Conservation (phyloP, 2,113 vertebrate species). For the Neoarius graeffei region DNA sequence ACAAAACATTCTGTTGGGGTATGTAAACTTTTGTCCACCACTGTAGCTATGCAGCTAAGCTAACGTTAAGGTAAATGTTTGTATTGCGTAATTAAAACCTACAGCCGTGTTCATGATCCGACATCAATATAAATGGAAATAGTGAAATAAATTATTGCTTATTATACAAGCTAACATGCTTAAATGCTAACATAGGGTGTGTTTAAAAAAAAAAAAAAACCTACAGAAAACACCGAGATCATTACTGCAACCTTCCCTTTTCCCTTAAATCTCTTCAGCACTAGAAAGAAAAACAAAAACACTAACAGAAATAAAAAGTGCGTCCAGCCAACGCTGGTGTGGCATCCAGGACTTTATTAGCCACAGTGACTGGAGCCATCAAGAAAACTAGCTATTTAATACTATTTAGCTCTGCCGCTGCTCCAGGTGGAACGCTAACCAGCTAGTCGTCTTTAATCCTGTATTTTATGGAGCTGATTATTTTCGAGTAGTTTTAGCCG, state of each 20-base stretch:
- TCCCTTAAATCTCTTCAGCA: neutral
- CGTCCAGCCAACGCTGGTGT: slow-evolving; percentile 10
- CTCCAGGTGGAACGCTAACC: neutral
- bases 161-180: slow-evolving; percentile 14
- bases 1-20: too few species aligned
- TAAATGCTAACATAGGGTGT: neutral
- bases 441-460: neutral
- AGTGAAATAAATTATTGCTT: slow-evolving; percentile 8
- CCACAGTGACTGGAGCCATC: neutral
- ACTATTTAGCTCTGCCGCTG: neutral
- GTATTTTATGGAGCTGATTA: neutral
- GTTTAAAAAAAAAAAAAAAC: neutral
- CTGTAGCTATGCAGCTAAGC: neutral
- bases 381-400: neutral
- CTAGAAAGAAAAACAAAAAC: neutral
- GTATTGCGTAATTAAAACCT: neutral
- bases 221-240: slow-evolving; percentile 24
- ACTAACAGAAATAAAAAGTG: neutral
- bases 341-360: neutral
- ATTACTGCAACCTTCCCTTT: neutral
- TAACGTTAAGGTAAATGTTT: neutral
- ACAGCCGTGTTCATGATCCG: neutral
- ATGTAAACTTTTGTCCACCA: too few species aligned
- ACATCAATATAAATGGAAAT: neutral
- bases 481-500: neutral